Conservation (phyloP, 1,140 invertebrate genomes). For the Vanessa atalanta region DNA sequence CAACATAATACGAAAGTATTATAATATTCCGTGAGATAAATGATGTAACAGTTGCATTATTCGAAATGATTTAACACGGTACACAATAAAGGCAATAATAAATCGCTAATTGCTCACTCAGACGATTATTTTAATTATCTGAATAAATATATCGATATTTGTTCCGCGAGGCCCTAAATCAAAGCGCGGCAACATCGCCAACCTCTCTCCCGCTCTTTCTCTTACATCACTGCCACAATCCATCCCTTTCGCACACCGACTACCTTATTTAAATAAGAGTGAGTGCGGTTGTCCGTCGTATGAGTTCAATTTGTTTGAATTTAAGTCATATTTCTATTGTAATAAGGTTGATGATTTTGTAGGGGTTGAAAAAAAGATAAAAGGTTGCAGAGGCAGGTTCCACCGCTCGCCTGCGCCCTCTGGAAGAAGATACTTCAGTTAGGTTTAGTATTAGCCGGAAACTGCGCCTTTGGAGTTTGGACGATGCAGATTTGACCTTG, state of each 20-base stretch:
- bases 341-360: conserved; percentile 41
- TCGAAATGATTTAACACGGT: conserved; percentile 2
- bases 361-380: conserved; percentile 52
- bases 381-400: conserved; percentile 64
- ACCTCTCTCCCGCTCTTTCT: conserved; percentile 49
- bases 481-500: conserved; percentile 34
- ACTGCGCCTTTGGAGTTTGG: conserved; percentile 45
- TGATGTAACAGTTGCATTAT: conserved; percentile 1
- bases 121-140: conserved; percentile 17
- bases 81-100: conserved; percentile 12
- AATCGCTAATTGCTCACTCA: conserved; percentile 18
- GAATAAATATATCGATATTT: conserved; percentile 36
- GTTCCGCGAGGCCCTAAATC: conserved; percentile 46
- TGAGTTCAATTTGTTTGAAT: conserved; percentile 39
- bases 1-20: not conserved
- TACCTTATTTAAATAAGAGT: conserved; percentile 80
- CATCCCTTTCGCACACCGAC: conserved; percentile 58
- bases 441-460: conserved; percentile 65
- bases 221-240: conserved; percentile 48
- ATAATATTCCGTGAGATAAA: not conserved
- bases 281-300: conserved; percentile 52
- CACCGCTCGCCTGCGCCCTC: conserved; percentile 52
- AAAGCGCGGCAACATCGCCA: conserved; percentile 68
- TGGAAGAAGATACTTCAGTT: conserved; percentile 62
- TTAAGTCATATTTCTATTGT: conserved; percentile 42